Percentiles rank a stretch among this genome's conserved stretches.
Evolutionary conservation across 1,140 invertebrate species (phyloP).

Genomic region (Nasonia giraulti): DNA sequence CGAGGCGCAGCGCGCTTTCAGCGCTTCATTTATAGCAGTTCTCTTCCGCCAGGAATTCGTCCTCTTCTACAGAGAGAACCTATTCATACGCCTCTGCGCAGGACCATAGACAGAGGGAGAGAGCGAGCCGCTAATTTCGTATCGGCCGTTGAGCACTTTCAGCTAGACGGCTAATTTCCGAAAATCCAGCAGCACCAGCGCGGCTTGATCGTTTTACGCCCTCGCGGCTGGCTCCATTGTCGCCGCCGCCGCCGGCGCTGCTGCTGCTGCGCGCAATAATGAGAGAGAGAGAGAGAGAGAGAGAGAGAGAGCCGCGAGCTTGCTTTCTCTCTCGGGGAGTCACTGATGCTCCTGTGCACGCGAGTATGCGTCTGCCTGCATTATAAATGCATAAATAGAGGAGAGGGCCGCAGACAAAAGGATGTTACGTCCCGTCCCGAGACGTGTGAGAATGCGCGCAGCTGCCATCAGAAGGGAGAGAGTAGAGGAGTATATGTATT

Average conservation of each 20-base stretch:
- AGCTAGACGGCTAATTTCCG: constrained; percentile 11
- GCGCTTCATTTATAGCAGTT: constrained; percentile 31
- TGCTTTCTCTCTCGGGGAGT: neutral
- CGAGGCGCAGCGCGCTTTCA: neutral
- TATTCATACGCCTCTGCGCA: neutral
- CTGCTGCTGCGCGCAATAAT: neutral
- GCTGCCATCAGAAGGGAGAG: neutral
- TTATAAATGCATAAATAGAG: constrained; percentile 27
- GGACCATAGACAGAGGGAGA: too few species aligned
- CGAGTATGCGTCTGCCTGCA: neutral
- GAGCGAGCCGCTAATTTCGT: neutral
- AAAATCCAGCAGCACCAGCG: constrained; percentile 10
- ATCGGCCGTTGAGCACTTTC: neutral
- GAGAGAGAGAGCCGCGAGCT: neutral
- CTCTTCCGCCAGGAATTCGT: neutral
- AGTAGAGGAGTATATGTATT: too few species aligned
- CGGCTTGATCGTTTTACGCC: neutral
- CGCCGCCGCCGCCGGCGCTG: neutral
- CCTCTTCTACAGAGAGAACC: neutral
- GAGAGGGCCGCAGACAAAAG: constrained; percentile 4
- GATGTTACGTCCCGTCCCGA: neutral
- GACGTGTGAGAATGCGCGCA: neutral
- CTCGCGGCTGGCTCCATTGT: neutral
- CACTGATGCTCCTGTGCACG: neutral
- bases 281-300: neutral